Base-by-base conservation (phyloP, 2,113 vertebrate genomes). In the Chrysochloris asiatica region DNA sequence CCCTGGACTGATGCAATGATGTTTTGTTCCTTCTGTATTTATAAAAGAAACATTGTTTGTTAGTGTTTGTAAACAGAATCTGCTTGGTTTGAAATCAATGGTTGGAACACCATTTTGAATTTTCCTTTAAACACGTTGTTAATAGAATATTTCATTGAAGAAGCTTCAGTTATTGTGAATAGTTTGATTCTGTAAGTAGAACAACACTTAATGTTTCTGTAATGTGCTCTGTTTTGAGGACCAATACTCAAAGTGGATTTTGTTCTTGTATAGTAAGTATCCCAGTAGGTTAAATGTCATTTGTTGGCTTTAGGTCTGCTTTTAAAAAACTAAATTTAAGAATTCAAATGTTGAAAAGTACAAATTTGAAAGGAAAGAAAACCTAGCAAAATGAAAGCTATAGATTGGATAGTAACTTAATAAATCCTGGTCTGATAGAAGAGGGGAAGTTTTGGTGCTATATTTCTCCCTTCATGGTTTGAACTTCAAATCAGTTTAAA, bases 1-100 rank as follows among this genome's bases (percentile, higher is more conserved):
- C 95, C 95, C 97, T 97, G 97, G 96, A 97, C 92, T 96, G 95
- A 96, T 80, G 1, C 95, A 96, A 63, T 96, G 90, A 80, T 97
- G 88, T 93, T 95, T 97, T 97, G 95, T 98, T 98, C 97, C 96
- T 97, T 97, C 96, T 0, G 9, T 98, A 97, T 97, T 98, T 98
- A 97, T 97, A 95, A 97, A 96, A 33, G 95, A 97, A 97, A 96
- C 95, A 86, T 96, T 86, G 96, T 98, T 97, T 98, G 97, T 97
- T 91, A 97, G 97, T 97, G 97, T 97, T 98, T 97, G 94, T 97
- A 95, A 97, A 90, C 86, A 95, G 96, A 54, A 88, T 96, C 96
- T 96, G 45, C 97, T 98, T 98, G 97, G 95, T 98, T 97, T 93
- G 95, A 96, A 97, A 98, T 98, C 97, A 97, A 97, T 97, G 95